Conservation (phyloP, 2,888 invertebrate genomes). For the Drosophila flavopinicola region DNA sequence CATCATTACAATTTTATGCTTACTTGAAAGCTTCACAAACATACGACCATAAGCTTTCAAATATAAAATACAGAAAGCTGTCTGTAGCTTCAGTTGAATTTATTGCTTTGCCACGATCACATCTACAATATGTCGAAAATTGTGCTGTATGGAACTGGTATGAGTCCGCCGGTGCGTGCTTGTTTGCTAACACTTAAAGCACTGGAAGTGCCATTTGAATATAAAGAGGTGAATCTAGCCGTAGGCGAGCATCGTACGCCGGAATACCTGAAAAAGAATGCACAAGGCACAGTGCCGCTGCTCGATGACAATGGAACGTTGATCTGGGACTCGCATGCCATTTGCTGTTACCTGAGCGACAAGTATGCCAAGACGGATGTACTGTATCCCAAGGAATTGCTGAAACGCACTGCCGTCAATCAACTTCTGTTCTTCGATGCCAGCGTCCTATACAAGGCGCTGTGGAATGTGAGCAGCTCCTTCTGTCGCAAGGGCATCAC, state of each 20-base stretch:
- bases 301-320: conserved; percentile 72
- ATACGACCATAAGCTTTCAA: background rate
- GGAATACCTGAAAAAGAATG: conserved; percentile 85
- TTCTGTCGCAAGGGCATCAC: conserved; percentile 35
- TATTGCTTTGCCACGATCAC: too few relatives aligned
- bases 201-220: conserved; percentile 85
- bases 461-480: conserved; percentile 40
- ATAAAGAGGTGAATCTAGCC: conserved; percentile 47
- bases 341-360: conserved; percentile 84
- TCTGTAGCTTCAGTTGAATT: too few relatives aligned
- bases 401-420: conserved; percentile 84
- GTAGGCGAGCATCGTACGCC: conserved; percentile 56
- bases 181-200: conserved; percentile 87
- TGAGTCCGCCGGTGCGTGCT: conserved; percentile 87
- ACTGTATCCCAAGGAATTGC: conserved; percentile 86
- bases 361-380: conserved; percentile 85
- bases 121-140: conserved; percentile 62
- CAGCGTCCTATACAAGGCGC: conserved; percentile 73
- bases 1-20: background rate
- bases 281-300: conserved; percentile 84
- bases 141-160: conserved; percentile 65
- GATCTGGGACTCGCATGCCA: conserved; percentile 85
- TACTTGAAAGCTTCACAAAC: conserved; percentile 5
- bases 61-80: background rate
- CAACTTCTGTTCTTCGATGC: conserved; percentile 85